phyloP scores from a whole-genome alignment of 2,113 vertebrate species.

The Pituophis catenifer region DNA sequence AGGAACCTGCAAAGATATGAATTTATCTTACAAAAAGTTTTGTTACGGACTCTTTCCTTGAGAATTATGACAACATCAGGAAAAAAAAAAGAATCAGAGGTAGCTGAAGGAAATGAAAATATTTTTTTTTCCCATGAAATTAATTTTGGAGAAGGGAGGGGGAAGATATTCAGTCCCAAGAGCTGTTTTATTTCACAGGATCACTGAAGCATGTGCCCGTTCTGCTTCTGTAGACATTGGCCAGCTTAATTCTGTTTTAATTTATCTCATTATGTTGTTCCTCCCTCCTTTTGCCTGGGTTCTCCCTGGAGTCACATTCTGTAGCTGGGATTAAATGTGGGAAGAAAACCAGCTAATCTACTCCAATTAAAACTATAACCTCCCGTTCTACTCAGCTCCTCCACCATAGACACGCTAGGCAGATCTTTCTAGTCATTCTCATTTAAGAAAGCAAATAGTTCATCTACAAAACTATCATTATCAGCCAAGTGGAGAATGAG shows the following conservation, averaged over 20 bases:
- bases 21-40: neutral
- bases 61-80: neutral
- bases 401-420: neutral
- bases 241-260: slow-evolving; percentile 8
- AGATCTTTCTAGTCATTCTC: neutral
- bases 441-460: slow-evolving; percentile 6
- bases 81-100: no score
- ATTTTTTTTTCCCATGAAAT: neutral
- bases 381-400: slow-evolving; percentile 8
- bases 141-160: neutral
- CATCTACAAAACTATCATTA: slow-evolving; percentile 14
- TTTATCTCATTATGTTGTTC: neutral
- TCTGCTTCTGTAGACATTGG: neutral
- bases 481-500: slow-evolving; percentile 13
- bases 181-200: neutral
- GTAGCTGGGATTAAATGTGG: neutral
- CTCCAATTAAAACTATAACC: slow-evolving; percentile 11
- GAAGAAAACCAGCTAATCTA: neutral
- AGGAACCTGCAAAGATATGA: neutral
- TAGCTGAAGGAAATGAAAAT: neutral
- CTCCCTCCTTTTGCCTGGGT: neutral
- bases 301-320: neutral
- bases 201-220: accelerated
- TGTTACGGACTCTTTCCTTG: neutral
- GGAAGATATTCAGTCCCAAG: neutral